Conservation (phyloP, 2,797 vertebrate species). For the Rhinatrema bivittatum region DNA sequence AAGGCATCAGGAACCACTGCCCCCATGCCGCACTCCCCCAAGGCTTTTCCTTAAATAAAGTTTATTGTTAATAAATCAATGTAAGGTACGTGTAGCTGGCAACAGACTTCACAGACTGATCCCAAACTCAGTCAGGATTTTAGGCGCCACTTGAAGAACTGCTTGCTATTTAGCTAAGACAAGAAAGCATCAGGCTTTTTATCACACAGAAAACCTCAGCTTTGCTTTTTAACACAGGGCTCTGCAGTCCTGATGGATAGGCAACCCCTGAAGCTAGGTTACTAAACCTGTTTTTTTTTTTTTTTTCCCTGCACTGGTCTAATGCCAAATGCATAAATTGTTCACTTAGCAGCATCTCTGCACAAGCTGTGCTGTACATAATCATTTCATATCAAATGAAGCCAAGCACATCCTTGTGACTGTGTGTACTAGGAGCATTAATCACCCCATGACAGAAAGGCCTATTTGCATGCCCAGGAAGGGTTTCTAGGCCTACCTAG, state of each 20-base stretch:
- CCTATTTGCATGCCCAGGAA: constrained; percentile 37
- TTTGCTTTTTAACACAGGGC: constrained; percentile 46
- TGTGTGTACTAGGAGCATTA: constrained; percentile 31
- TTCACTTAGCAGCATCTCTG: constrained; percentile 40
- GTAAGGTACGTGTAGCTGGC: too few relatives aligned
- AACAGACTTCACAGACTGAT: too few relatives aligned
- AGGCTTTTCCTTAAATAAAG: too few relatives aligned
- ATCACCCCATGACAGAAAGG: constrained; percentile 36
- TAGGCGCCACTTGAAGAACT: constrained; percentile 41
- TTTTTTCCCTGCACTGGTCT: constrained; percentile 42
- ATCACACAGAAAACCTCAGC: constrained; percentile 36
- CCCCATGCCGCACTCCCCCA: too few relatives aligned
- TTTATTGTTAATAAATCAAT: too few relatives aligned
- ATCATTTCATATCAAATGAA: constrained; percentile 39
- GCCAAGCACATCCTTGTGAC: constrained; percentile 7
- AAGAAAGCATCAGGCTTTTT: constrained; percentile 34
- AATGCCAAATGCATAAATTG: constrained; percentile 44
- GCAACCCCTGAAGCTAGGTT: constrained; percentile 38
- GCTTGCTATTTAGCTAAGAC: constrained; percentile 44
- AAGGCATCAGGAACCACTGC: too few relatives aligned
- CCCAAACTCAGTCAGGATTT: too few relatives aligned
- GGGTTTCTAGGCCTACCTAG: too few relatives aligned
- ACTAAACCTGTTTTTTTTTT: constrained; percentile 49
- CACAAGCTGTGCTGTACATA: constrained; percentile 37
- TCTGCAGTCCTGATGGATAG: constrained; percentile 47